phyloP scores from a whole-genome alignment of 1,140 invertebrate species.

The Linepithema humile region DNA sequence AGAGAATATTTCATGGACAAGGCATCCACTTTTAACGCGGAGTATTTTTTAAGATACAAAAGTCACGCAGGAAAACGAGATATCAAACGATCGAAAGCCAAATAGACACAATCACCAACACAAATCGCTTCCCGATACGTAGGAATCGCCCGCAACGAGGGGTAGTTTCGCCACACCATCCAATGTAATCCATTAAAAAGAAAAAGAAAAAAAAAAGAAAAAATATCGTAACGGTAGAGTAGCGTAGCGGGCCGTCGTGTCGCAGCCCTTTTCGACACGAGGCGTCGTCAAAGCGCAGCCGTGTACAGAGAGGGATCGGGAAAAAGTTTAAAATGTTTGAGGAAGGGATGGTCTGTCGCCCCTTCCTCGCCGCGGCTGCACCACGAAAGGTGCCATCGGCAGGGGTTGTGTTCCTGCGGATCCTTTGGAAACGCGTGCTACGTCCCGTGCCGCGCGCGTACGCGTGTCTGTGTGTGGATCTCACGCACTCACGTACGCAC shows the following conservation, averaged over 20 bases:
- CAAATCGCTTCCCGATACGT: constrained; percentile 15
- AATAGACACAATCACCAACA: constrained; percentile 15
- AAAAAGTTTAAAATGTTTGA: constrained; percentile 83
- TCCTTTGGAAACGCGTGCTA: constrained; percentile 72
- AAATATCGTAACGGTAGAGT: constrained; percentile 62
- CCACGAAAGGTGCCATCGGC: constrained; percentile 71
- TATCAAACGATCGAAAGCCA: neutral
- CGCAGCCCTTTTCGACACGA: constrained; percentile 62
- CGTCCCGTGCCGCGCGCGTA: constrained; percentile 64
- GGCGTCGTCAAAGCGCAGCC: constrained; percentile 71
- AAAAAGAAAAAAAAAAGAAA: neutral
- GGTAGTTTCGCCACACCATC: neutral
- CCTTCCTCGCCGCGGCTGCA: neutral
- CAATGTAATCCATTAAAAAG: constrained; percentile 18
- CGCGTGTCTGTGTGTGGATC: neutral
- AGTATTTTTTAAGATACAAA: neutral
- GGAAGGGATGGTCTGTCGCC: constrained; percentile 67
- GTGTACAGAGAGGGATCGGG: constrained; percentile 41
- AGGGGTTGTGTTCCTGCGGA: constrained; percentile 70
- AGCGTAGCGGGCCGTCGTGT: constrained; percentile 47
- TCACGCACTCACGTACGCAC: neutral
- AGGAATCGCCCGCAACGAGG: constrained; percentile 27
- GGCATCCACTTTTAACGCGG: neutral
- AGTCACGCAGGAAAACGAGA: neutral
- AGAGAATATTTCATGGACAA: neutral